Conservation (phyloP, 2,113 vertebrate species). For the Geococcyx californianus region DNA sequence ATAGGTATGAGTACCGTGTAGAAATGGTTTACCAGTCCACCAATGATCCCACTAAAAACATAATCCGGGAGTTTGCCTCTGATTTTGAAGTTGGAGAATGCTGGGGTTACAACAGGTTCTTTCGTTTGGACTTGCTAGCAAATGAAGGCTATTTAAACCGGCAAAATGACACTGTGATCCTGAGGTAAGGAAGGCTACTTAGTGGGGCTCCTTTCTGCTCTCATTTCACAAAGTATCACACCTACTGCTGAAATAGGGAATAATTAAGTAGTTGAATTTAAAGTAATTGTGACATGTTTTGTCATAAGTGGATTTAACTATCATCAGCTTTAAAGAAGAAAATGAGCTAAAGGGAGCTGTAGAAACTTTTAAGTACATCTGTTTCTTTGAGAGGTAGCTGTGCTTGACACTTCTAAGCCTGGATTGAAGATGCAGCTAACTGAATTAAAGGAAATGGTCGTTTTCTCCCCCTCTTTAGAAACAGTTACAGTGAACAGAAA, state of each 20-base stretch:
- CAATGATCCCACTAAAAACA: conserved; percentile 96
- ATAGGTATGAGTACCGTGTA: conserved; percentile 97
- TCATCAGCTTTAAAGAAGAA: not conserved
- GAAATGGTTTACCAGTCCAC: conserved; percentile 99
- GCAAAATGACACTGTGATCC: conserved; percentile 94
- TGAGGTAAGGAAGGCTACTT: conserved; percentile 78
- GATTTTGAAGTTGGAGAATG: conserved; percentile 98
- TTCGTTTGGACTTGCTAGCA: conserved; percentile 93
- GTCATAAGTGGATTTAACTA: not conserved
- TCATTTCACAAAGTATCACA: not conserved
- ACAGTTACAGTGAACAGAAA: not conserved
- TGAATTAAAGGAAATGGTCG: not conserved
- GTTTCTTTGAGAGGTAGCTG: not conserved
- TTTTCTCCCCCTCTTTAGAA: not conserved
- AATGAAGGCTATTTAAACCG: conserved; percentile 97
- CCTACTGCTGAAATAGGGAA: not conserved
- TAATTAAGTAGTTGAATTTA: not conserved
- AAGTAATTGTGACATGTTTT: not conserved
- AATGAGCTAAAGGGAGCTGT: not conserved
- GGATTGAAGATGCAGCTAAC: not conserved
- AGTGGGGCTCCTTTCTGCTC: not conserved
- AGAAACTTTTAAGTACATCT: not conserved
- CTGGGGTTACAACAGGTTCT: conserved; percentile 99
- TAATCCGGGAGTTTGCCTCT: conserved; percentile 96
- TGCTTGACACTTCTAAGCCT: not conserved